Base-by-base conservation (phyloP, 2,888 invertebrate species). In the Diarsia rubi region DNA sequence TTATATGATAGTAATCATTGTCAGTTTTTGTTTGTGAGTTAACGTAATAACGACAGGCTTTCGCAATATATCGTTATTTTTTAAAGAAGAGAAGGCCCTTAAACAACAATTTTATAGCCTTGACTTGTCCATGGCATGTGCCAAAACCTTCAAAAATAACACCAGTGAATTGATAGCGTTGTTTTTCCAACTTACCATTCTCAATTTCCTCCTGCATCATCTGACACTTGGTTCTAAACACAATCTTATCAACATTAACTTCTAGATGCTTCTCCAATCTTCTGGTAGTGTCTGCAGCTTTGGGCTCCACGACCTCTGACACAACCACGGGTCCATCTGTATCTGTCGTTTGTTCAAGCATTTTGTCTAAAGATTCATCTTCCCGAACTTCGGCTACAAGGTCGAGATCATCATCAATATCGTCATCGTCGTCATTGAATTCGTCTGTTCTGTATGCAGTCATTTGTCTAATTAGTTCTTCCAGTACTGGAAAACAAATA, bases 401-500 rank as follows among this genome's bases (percentile, higher is more conserved):
- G 16, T 92, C 92, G 21, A 90, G 92, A 63, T 97, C 97, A 62
- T 97, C 97, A 59, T 97, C 81, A 27, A 67, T 70, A 9, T 78
- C 96, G 37, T 94, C 96, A 31, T 94, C 93, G 45, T 97, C 94
- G 54, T 97, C 97, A 49, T 94, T 89, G 49, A 97, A 96, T 66
- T 97, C 97, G 59, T 97, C 96, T 73, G 93, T 92, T 86, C 95
- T 92, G 79, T 97, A 95, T 31, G 95, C 93, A 27, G 97, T 97
- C 94, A 97, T 97, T 93, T 98, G 98, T 90, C 97, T 95, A 86
- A 98, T 97, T 0, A 98, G 94, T 89, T 98, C 97, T 95, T 98
- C 98, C 90, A 98, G 95, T 47, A 98, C 97, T 95, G 96, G 31
- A 92, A 75, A 21, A 44, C 12, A 11, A 74, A 45, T 62, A 42